Evolutionary conservation across 2,888 invertebrate genomes (phyloP).

Genomic region (Entomobrya multifasciata): DNA sequence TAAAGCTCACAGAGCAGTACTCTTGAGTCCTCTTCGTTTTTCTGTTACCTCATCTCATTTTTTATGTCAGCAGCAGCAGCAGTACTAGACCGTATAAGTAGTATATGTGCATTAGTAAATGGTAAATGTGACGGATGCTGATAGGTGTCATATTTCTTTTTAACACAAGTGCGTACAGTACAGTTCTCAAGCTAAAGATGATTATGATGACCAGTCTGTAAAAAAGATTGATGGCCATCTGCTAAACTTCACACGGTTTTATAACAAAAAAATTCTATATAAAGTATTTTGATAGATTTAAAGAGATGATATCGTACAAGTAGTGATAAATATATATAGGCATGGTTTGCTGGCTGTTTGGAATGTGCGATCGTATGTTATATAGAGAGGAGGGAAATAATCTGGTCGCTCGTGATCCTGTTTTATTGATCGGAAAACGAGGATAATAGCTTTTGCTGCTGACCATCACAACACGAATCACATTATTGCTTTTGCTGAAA

Average conservation of each 20-base stretch:
- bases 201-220: not conserved
- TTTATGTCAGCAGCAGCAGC: not conserved
- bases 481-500: not conserved
- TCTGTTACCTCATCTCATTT: conserved; percentile 17
- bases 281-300: not conserved
- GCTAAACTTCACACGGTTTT: conserved; percentile 56
- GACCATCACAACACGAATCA: conserved; percentile 40
- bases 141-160: conserved; percentile 55
- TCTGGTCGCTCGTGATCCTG: too few species aligned
- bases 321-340: too few species aligned
- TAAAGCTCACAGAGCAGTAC: too few species aligned
- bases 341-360: too few species aligned
- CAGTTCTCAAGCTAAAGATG: too few species aligned
- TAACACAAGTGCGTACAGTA: conserved; percentile 29
- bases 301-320: conserved; percentile 1
- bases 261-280: not conserved
- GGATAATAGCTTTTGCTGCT: too few species aligned
- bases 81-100: too few species aligned
- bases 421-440: too few species aligned
- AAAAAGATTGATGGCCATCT: conserved; percentile 52
- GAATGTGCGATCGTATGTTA: too few species aligned
- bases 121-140: conserved; percentile 24
- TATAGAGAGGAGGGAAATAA: too few species aligned
- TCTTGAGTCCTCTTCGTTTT: not conserved
- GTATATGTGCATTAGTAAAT: not conserved